Evolutionary conservation across 2,888 invertebrate genomes (phyloP).

Genomic region (Papilio gigon): DNA sequence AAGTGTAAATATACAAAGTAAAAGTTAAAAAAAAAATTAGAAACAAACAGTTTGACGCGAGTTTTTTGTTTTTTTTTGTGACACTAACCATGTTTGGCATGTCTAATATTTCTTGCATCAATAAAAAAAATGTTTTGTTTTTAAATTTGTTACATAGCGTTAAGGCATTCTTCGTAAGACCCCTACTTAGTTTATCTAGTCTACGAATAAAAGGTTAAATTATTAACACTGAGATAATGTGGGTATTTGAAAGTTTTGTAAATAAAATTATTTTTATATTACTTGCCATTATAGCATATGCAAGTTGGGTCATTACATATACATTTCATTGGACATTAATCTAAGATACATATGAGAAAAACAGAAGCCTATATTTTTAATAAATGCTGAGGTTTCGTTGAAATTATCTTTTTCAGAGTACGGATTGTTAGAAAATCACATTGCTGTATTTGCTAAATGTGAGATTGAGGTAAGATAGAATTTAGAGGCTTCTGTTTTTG

Average conservation of each 20-base stretch:
- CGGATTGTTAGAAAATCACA: constrained; percentile 76
- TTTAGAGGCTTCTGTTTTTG: constrained; percentile 70
- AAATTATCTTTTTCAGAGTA: constrained; percentile 64
- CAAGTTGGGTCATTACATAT: constrained; percentile 44
- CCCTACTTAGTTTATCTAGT: constrained; percentile 14
- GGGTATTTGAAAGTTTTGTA: constrained; percentile 9
- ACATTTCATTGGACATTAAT: constrained; percentile 33
- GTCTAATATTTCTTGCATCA: not conserved
- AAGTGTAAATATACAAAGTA: not conserved
- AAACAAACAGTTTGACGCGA: not conserved
- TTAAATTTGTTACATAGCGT: too few species aligned
- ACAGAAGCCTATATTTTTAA: constrained; percentile 36
- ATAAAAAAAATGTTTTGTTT: not conserved
- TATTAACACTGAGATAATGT: constrained; percentile 5
- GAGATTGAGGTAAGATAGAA: constrained; percentile 57
- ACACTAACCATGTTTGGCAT: not conserved
- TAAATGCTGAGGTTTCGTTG: constrained; percentile 11
- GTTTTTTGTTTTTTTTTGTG: not conserved
- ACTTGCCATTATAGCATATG: not conserved
- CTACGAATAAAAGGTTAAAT: not conserved
- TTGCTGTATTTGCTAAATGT: constrained; percentile 72
- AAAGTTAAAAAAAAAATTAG: not conserved
- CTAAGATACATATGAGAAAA: constrained; percentile 28
- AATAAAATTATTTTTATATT: constrained; percentile 13
- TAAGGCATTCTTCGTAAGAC: not conserved